These are phyloP conservation scores for Cylas formicarius DNA, from an alignment of 1,140 invertebrate species.

Conservation along the genomic window DNA sequence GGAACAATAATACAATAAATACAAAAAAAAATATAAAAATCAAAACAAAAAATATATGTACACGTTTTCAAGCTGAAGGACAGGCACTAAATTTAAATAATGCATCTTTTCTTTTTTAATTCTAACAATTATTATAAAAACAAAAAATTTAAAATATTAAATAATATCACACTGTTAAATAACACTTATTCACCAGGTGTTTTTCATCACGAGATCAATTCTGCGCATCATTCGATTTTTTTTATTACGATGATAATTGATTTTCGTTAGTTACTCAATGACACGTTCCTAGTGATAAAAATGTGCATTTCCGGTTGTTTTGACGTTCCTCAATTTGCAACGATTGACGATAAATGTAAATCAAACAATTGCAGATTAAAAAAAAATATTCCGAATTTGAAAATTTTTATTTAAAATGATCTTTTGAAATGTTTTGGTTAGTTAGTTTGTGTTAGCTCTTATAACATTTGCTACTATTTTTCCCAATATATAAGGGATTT, in stretches of 20 bases:
- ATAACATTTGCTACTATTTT: not conserved
- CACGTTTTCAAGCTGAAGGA: slow-evolving; percentile 30
- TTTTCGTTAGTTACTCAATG: no score
- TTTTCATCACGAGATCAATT: slow-evolving; percentile 37
- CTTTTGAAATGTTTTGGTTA: no score
- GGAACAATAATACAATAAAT: slow-evolving; percentile 41
- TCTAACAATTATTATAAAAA: slow-evolving; percentile 37
- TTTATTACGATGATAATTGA: no score
- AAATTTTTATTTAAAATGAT: not conserved
- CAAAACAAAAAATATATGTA: slow-evolving; percentile 36
- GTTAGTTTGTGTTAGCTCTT: not conserved
- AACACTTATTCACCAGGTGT: slow-evolving; percentile 35
- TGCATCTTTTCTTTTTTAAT: slow-evolving; percentile 6
- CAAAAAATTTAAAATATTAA: slow-evolving; percentile 40
- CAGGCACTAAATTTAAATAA: slow-evolving; percentile 34
- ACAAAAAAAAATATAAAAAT: slow-evolving; percentile 37
- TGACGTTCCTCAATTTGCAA: slow-evolving; percentile 5
- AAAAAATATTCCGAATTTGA: not conserved
- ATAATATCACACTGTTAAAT: slow-evolving; percentile 40
- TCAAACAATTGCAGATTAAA: not conserved
- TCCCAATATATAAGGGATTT: no score
- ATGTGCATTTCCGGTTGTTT: slow-evolving; percentile 4
- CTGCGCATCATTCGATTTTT: slow-evolving; percentile 23
- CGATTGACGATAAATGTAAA: not conserved
- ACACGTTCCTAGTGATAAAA: not conserved